Evolutionary conservation across 2,888 invertebrate genomes (phyloP), one percentile per base, ranked within the genome.

Genomic region (Andrena chrysosceles): DNA sequence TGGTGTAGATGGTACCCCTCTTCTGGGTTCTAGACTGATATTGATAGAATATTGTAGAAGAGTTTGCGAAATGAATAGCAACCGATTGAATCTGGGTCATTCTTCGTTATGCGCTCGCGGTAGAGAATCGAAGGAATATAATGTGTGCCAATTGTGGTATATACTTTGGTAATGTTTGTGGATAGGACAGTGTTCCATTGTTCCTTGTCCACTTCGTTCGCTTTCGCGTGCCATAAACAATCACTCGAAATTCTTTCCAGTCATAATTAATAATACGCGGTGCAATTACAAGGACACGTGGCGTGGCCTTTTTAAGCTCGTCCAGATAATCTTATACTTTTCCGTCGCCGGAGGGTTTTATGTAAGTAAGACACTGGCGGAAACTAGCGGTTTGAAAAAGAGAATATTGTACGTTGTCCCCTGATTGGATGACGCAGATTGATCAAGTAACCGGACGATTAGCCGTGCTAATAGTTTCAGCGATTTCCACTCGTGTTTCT

Each of bases 221-320:
- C 1, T 56, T 54, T 56, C n/a, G 48, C 54, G n/a, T 63, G 48
- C 16, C 48, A 10, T n/a, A 5, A 56, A 33, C 20, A 68, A 78
- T 78, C 63, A 74, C 23, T 68, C 54, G 23, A 54, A 35, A 78
- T 63, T 77, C 35, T 52, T 49, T 10, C 23, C 56, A 52, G 20
- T 66, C 52, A 20, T 63, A 74, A 69, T 78, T 74, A 69, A 74
- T 10, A 29, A 68, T 63, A 33, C 29, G 6, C 6, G n/a, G 48
- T 62, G 16, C 1, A 73, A 31, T 78, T 54, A 73, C 20, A 20
- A 52, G 20, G 68, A 26, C 20, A 6, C 49, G n/a, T 10, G 26
- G 52, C 67, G 64, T 42, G 2, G 26, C 48, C 16, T 72, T 66
- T 72, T 66, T 60, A 16, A 56, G 63, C 56, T 74, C 68, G 54